Base-by-base conservation (phyloP, 2,797 vertebrate genomes). In the Heterohyrax brucei region DNA sequence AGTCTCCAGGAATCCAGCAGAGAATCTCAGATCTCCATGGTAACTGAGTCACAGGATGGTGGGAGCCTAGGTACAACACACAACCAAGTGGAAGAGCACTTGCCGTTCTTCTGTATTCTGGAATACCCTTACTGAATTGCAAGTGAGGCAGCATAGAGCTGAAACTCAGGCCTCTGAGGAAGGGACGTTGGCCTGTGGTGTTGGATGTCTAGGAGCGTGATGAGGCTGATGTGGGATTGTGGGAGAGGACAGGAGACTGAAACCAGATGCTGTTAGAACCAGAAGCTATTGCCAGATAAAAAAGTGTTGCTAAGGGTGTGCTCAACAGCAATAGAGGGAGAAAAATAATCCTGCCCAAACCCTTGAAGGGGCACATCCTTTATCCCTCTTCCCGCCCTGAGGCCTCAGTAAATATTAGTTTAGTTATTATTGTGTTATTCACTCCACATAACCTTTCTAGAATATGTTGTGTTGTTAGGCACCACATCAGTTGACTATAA, bases 1-100 rank as follows among this genome's bases (percentile, higher is more conserved):
- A 77, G 61, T 30, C 13, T 59, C 26, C 13, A 7, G 66, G 56
- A 0, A 2, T 76, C 5, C 7, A 2, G 5, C 2, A 1, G 2
- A 75, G 33, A 61, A 39, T 33, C 33, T 0, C 14, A 87, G 59
- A 24, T 2, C 2, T 22, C 19, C 2, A 1, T 26, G 6, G 18
- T 78, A 81, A 21, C 73, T 4, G 44, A 68, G 18, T 92, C 46
- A 68, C 18, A 48, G 61, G 26, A 6, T 39, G 75, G n/a, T 7
- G 0, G 48, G 78, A 75, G 7, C 33, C 22, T 7, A 0, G 5
- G 18, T 48, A 56, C 6, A 5, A 5, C 73, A 18, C 10, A 21
- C 0, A 4, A 50, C 44, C 2, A 16, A 9, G 3, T n/a, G 39
- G 48, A 73, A 75, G 24, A 28, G 21, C 66, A 21, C 21, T 28